Conservation (phyloP, 2,888 invertebrate species). For the Epirrhoe tristata region DNA sequence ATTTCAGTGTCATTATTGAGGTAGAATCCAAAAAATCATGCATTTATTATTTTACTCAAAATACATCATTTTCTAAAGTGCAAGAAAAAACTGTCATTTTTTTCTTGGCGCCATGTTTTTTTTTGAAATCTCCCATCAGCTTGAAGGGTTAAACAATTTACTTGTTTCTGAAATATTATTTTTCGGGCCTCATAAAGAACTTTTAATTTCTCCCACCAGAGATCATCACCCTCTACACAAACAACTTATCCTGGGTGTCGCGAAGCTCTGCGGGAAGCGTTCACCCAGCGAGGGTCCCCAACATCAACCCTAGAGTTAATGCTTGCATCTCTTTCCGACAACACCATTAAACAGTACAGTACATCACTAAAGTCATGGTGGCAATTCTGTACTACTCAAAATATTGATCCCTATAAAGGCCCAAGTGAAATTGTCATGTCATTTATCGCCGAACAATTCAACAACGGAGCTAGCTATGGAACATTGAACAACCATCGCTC, state of each 20-base stretch:
- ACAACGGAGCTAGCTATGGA: constrained; percentile 43
- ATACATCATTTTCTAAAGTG: too few relatives aligned
- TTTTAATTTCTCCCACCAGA: constrained; percentile 30
- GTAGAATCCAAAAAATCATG: too few relatives aligned
- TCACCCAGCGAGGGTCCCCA: constrained; percentile 3
- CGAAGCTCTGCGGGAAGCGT: constrained; percentile 26
- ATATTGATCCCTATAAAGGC: constrained; percentile 7
- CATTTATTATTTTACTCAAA: too few relatives aligned
- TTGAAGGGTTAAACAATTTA: too few relatives aligned
- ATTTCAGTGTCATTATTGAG: too few relatives aligned
- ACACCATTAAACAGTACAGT: constrained; percentile 37
- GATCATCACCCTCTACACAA: constrained; percentile 20
- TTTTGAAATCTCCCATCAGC: too few relatives aligned
- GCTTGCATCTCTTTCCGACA: constrained; percentile 31
- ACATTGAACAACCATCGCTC: constrained; percentile 48
- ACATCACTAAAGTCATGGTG: constrained; percentile 35
- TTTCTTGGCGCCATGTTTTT: too few relatives aligned
- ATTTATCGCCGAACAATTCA: constrained; percentile 42
- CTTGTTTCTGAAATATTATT: constrained; percentile 10
- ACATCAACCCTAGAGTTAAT: constrained; percentile 16
- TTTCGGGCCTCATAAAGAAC: constrained; percentile 10
- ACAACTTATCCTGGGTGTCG: constrained; percentile 30
- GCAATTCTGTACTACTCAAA: constrained; percentile 26
- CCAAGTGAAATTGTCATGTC: background rate
- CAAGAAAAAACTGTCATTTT: too few relatives aligned